Base-by-base conservation (phyloP, 1,140 invertebrate species). In the Hypsibius dujardini region DNA sequence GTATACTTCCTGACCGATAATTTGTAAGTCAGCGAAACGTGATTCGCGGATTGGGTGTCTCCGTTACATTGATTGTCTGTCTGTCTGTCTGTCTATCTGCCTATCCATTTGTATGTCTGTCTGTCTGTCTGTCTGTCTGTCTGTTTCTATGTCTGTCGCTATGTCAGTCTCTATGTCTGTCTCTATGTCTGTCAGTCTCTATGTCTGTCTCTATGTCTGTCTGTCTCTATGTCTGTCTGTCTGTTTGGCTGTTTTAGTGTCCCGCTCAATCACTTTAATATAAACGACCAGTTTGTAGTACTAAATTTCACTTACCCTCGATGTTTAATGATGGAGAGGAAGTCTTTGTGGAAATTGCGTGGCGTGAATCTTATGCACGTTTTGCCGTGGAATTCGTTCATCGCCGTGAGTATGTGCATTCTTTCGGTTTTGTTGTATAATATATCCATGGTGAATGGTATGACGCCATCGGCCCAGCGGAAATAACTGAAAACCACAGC, bases 361-460 rank as follows among this genome's bases (percentile, higher is more conserved):
- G 76, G 76, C 2, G 75, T 74, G 73, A 81, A 82, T 46, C 74
- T 74, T 47, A 83, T 76, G 71, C 81, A 83, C 1, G 80, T 80
- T 59, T 77, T 73, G 14, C 42, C 62, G 62, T 78, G 76, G 72
- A 76, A 80, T 60, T 75, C 75, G 14, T 74, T 71, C 71, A 77
- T 73, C 15, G 80, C 79, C 46, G 73, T 70, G 14, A 76, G 75
- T 46, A 79, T 79, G 1, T 67, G 62, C 3, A 42, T 42, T 67
- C 42, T 67, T 42, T 67, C 62, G 7, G 62, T 14, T 42, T 42
- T 67, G 42, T 67, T 67, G 62, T 67, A 67, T 3, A 42, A 3
- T 67, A 3, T 3, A 42, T 67, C 62, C 62, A 67, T 3, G 7
- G 42, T 42, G 42, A 14, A 67, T 3, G 62, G 62, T 14, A 67